Evolutionary conservation across 2,888 invertebrate genomes (phyloP).

Genomic region (Unio delphinus): DNA sequence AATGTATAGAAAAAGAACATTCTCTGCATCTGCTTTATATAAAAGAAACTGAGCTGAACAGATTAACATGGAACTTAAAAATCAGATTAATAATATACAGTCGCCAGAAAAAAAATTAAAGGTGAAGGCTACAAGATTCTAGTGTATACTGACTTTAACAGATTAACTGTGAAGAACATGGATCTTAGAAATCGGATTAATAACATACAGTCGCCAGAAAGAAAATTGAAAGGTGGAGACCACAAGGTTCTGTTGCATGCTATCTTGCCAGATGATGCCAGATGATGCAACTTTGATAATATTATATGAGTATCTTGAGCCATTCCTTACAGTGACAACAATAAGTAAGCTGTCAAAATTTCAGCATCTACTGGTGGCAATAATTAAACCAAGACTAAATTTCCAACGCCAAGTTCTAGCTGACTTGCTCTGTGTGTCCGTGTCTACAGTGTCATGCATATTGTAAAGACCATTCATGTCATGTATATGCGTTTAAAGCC

Average conservation of each 20-base stretch:
- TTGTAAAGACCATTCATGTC: slow-evolving; percentile 12
- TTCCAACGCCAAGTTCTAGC: slow-evolving; percentile 7
- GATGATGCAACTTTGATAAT: slow-evolving; percentile 1
- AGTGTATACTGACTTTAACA: slow-evolving; percentile 6
- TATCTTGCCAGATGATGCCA: slow-evolving; percentile 4
- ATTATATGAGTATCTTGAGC: no score
- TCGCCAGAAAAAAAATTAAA: slow-evolving; percentile 6
- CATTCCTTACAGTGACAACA: no score
- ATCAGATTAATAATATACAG: neutral
- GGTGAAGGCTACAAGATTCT: slow-evolving; percentile 7
- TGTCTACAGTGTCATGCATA: slow-evolving; percentile 18
- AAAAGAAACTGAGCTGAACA: neutral
- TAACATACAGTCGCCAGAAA: slow-evolving; percentile 2
- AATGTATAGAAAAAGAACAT: neutral
- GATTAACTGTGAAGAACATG: slow-evolving; percentile 5
- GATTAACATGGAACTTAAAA: slow-evolving; percentile 3
- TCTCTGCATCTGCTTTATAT: neutral
- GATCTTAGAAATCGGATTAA: neutral
- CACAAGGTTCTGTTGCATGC: slow-evolving; percentile 9
- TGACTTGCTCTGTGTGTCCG: slow-evolving; percentile 14
- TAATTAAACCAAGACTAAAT: slow-evolving; percentile 15
- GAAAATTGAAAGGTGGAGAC: no score
- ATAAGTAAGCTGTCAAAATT: slow-evolving; percentile 7
- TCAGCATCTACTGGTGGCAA: slow-evolving; percentile 1
- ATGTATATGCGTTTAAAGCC: slow-evolving; percentile 15